phyloP scores from a whole-genome alignment of 1,140 invertebrate species.

The Euura saliciscinereae region DNA sequence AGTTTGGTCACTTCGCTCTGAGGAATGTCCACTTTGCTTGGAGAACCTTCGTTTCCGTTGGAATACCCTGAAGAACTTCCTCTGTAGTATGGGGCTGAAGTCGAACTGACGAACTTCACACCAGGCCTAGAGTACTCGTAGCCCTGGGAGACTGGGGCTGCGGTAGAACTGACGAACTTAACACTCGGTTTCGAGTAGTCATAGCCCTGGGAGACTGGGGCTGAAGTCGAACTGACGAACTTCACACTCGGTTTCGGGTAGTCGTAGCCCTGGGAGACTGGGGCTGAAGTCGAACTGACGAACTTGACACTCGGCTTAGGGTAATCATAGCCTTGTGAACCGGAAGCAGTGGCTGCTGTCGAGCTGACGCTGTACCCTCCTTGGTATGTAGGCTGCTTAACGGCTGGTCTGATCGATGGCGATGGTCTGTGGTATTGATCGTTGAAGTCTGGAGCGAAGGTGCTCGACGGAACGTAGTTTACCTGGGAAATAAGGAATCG shows the following conservation, averaged over 20 bases:
- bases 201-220: slow-evolving; percentile 19
- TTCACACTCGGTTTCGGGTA: slow-evolving; percentile 21
- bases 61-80: slow-evolving; percentile 4
- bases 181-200: slow-evolving; percentile 22
- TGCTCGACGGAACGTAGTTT: slow-evolving; percentile 28
- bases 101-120: slow-evolving; percentile 18
- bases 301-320: slow-evolving; percentile 20
- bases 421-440: slow-evolving; percentile 42
- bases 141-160: slow-evolving; percentile 13
- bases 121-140: slow-evolving; percentile 24
- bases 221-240: slow-evolving; percentile 17
- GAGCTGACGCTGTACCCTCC: neutral
- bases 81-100: slow-evolving; percentile 13
- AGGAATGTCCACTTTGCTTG: slow-evolving; percentile 7
- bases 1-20: slow-evolving; percentile 31
- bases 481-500: slow-evolving; percentile 26
- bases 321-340: slow-evolving; percentile 22
- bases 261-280: slow-evolving; percentile 17
- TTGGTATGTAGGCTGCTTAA: slow-evolving; percentile 18
- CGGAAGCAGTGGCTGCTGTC: slow-evolving; percentile 6
- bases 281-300: slow-evolving; percentile 13
- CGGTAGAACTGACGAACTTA: slow-evolving; percentile 17
- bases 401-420: slow-evolving; percentile 17
- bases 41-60: slow-evolving; percentile 13
- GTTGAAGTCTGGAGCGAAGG: slow-evolving; percentile 31